Base-by-base conservation (phyloP, 2,888 invertebrate species). In the Phalera bucephala region DNA sequence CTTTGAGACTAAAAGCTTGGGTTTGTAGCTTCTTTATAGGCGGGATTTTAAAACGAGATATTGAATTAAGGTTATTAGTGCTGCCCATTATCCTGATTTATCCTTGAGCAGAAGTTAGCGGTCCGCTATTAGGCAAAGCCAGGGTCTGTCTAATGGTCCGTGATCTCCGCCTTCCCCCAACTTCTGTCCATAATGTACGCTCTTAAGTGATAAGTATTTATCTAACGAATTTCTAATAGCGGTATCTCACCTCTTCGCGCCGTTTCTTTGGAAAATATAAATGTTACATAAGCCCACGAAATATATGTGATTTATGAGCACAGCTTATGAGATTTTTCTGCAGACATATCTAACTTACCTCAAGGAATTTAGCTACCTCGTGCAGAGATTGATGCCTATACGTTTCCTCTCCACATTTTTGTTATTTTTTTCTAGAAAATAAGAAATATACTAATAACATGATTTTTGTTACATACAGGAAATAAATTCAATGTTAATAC, bases 71-170 rank as follows among this genome's bases (percentile, higher is more conserved):
- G 48, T 50, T 55, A 52, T 56, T 54, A 62, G 50, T 50, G 54
- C 41, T 41, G 35, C 31, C 54, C 50, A 59, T 61, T 64, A 63
- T 48, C 60, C 58, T 52, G 61, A 62, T 66, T 65, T 64, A 70
- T 68, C 50, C 45, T 46, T 48, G 39, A 58, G 55, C 44, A 53
- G 52, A 66, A 65, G 70, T 67, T 65, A 54, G 59, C 48, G 54
- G 54, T 46, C 52, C 51, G 54, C 66, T 64, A 69, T 69, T 69
- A 69, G 59, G 53, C 40, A 36, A 47, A 64, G 58, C 59, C 62
- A 57, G 60, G 50, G 53, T 51, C 56, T 48, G 64, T 58, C 63
- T 73, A 73, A 72, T 65, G 69, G 58, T 31, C 52, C 67, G 64
- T 54, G 59, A 62, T 57, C 55, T 57, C 57, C 44, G 60, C 58